Conservation (phyloP, 2,113 vertebrate genomes). For the Hucho hucho region DNA sequence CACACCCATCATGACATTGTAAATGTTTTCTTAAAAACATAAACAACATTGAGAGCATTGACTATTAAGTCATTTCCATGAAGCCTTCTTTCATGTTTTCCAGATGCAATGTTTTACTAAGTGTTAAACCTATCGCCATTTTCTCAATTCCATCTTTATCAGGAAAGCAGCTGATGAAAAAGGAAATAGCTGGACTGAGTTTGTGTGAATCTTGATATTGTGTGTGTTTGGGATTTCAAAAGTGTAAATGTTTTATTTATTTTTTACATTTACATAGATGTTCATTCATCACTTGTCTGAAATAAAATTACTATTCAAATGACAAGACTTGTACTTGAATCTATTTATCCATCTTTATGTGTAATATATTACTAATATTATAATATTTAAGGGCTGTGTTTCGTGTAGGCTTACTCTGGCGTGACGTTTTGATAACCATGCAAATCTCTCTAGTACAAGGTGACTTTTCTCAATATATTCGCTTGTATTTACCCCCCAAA, state of each 20-base stretch:
- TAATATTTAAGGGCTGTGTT: too few relatives aligned
- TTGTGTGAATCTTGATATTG: constrained; percentile 43
- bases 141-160: not conserved
- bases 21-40: constrained; percentile 41
- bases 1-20: constrained; percentile 3
- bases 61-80: constrained; percentile 30
- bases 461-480: too few relatives aligned
- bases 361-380: not conserved
- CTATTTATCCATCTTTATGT: constrained; percentile 1
- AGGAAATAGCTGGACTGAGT: constrained; percentile 18
- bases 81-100: constrained; percentile 23
- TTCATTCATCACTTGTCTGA: constrained; percentile 58
- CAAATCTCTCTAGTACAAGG: too few relatives aligned
- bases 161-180: not conserved
- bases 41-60: constrained; percentile 23
- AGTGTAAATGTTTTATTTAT: constrained; percentile 48
- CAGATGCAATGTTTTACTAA: constrained; percentile 3
- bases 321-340: constrained; percentile 5
- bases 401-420: too few relatives aligned
- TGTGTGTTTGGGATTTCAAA: constrained; percentile 56
- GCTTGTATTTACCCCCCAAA: too few relatives aligned
- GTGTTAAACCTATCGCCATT: not conserved
- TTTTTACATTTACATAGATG: constrained; percentile 33
- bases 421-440: too few relatives aligned
- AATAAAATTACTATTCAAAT: constrained; percentile 66